Percentiles rank a stretch among this genome's conserved stretches.
Evolutionary conservation across 2,797 vertebrate genomes (phyloP).

Genomic region (Coreius guichenoti): DNA sequence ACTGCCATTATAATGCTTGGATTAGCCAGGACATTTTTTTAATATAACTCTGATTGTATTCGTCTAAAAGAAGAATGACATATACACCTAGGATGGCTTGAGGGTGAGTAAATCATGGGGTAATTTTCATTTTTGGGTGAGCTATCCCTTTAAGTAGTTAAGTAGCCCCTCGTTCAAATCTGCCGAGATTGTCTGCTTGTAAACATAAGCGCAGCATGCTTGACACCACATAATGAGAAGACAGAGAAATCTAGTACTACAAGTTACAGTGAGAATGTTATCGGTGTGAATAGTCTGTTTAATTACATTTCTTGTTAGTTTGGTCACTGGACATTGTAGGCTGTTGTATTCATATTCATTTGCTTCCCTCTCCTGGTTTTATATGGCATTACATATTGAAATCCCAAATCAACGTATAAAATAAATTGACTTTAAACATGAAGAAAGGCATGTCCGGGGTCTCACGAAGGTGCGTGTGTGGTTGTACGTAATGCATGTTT

Average conservation of each 20-base stretch:
- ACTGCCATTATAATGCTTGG: no score
- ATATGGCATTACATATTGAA: conserved; percentile 23
- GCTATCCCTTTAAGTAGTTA: no score
- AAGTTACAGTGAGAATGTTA: neutral
- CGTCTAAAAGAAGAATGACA: no score
- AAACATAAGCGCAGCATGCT: neutral
- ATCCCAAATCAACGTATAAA: neutral
- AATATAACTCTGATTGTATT: no score
- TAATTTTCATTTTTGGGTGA: no score
- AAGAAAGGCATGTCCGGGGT: neutral
- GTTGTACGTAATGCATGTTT: neutral
- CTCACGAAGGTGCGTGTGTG: neutral
- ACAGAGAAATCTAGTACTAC: neutral
- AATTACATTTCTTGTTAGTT: neutral
- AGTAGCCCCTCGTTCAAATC: neutral
- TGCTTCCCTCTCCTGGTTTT: conserved; percentile 52
- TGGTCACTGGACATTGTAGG: neutral
- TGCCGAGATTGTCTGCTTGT: neutral
- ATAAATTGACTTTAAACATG: neutral
- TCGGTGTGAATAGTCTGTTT: neutral
- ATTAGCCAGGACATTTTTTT: no score
- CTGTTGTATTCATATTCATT: neutral
- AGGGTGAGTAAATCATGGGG: no score
- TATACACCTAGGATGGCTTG: no score
- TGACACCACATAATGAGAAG: neutral